These are phyloP conservation scores for Drosophila melanica DNA, from an alignment of 1,140 invertebrate species.

Conservation along the genomic window DNA sequence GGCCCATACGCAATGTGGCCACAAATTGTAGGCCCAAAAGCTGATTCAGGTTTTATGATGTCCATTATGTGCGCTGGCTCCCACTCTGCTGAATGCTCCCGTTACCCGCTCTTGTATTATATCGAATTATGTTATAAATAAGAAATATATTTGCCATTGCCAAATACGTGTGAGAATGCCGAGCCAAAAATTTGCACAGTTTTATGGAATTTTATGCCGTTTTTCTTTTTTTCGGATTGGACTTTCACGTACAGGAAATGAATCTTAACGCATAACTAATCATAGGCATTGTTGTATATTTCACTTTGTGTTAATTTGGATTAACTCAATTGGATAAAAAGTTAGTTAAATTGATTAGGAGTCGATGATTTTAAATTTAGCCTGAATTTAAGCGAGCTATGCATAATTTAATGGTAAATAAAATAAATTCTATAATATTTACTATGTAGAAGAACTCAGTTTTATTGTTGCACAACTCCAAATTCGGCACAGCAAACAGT, in stretches of 20 bases:
- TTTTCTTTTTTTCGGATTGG: neutral
- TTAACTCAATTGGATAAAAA: too few species aligned
- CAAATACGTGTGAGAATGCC: slow-evolving; percentile 63
- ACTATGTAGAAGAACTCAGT: too few species aligned
- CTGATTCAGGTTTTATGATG: slow-evolving; percentile 67
- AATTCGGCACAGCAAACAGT: slow-evolving; percentile 18
- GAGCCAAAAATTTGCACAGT: slow-evolving; percentile 56
- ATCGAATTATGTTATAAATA: slow-evolving; percentile 82
- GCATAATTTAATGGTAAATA: too few species aligned
- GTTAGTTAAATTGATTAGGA: too few species aligned
- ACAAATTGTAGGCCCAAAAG: slow-evolving; percentile 66
- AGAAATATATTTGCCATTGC: slow-evolving; percentile 67
- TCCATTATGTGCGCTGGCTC: slow-evolving; percentile 24
- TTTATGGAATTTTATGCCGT: slow-evolving; percentile 72
- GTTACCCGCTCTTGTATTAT: slow-evolving; percentile 62
- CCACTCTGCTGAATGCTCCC: neutral
- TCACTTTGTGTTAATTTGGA: too few species aligned
- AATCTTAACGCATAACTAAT: slow-evolving; percentile 62
- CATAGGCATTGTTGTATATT: too few species aligned
- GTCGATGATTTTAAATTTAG: too few species aligned
- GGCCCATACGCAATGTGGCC: slow-evolving; percentile 63
- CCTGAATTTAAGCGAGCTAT: too few species aligned
- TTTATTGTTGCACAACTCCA: slow-evolving; percentile 24
- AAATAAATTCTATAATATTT: too few species aligned
- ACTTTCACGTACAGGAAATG: neutral